Evolutionary conservation across 2,113 vertebrate genomes (phyloP).

Genomic region (Aptenodytes patagonicus): DNA sequence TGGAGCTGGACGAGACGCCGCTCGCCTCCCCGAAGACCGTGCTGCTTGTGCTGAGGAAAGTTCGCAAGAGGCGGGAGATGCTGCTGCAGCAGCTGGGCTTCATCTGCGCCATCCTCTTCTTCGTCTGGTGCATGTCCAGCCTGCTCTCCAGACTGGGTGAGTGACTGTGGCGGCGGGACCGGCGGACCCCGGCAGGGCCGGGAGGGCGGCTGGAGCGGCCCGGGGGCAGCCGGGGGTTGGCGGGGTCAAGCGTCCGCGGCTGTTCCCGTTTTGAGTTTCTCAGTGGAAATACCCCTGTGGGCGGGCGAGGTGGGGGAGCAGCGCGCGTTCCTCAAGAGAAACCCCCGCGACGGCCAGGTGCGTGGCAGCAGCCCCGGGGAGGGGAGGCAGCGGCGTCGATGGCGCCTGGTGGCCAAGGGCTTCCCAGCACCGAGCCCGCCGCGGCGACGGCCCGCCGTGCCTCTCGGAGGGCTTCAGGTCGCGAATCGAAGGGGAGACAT

Average conservation of each 20-base stretch:
- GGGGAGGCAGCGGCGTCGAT: neutral
- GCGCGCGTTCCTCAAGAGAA: neutral
- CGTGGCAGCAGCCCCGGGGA: neutral
- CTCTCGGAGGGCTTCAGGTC: neutral
- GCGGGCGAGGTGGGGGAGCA: neutral
- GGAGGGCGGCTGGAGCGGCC: neutral
- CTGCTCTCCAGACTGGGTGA: slow-evolving; percentile 87
- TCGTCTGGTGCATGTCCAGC: slow-evolving; percentile 86
- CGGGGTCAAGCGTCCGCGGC: neutral
- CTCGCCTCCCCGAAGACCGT: neutral
- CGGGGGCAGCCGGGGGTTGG: neutral
- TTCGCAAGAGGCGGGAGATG: slow-evolving; percentile 93
- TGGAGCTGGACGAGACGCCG: slow-evolving; percentile 25
- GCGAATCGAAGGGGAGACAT: accelerated
- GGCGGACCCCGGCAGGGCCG: neutral
- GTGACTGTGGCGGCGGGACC: slow-evolving; percentile 22
- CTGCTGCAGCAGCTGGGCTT: slow-evolving; percentile 89
- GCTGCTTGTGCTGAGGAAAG: slow-evolving; percentile 80
- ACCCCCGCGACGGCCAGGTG: neutral
- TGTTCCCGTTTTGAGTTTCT: neutral
- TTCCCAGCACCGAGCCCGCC: neutral
- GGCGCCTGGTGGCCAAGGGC: neutral
- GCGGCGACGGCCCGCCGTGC: neutral
- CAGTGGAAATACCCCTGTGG: neutral
- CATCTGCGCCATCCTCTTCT: slow-evolving; percentile 87